Evolutionary conservation across 2,113 vertebrate species (phyloP), one percentile per base, ranked within the genome.

Genomic region (Zosterops pallidus): DNA sequence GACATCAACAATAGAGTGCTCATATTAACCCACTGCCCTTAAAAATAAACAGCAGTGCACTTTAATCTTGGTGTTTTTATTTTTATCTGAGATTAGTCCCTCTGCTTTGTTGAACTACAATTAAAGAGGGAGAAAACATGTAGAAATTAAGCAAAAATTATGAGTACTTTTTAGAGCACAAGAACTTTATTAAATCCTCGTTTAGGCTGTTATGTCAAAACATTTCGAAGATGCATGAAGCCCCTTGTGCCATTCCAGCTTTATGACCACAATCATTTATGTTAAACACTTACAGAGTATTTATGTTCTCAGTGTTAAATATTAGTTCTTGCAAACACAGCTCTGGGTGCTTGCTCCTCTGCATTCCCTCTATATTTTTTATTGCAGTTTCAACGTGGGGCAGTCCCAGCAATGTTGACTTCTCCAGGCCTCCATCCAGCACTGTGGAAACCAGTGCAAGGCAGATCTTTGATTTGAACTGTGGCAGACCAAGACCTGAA

Each of bases 21-120:
- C 91, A 75, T 96, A 93, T 96, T 97, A 98, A 95, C 94, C 83
- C 60, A 79, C 44, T 87, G 95, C 90, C 95, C 96, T 97, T 97
- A 96, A 97, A 98, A 98, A 97, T 96, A 97, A 96, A 97, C 95
- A 97, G 35, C 96, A 89, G 80, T 70, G 79, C 83, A 95, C 94
- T 97, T 96, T 71, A 92, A 96, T 95, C 94, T 93, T 72, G 64
- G 89, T 62, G 52, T 79, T 96, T 87, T 87, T 94, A 94, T 94
- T 98, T 98, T 97, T 96, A 97, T 97, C 93, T 95, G 94, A 81
- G 93, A 92, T 95, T 95, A 94, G 88, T 50, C 69, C 42, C 74
- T 80, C 94, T 83, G 60, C 64, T 92, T 97, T 94, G 67, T 50
- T 78, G 91, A 96, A 87, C 59, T 89, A 95, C 89, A 96, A 81